These are phyloP conservation scores for Adineta ricciae DNA, from an alignment of 2,888 invertebrate species.

Conservation along the genomic window DNA sequence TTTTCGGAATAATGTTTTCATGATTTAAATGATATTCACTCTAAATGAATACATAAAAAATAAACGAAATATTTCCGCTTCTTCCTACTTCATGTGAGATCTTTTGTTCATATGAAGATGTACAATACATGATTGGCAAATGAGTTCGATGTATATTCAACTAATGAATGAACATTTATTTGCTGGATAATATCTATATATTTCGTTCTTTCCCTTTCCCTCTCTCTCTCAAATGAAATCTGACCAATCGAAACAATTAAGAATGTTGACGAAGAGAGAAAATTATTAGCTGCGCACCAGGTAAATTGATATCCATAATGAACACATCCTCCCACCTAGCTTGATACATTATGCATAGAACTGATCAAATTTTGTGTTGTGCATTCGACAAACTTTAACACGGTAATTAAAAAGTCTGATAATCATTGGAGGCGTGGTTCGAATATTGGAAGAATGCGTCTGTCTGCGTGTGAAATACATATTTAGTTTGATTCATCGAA, in stretches of 20 bases:
- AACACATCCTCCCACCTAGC: neutral
- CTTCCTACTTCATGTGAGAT: neutral
- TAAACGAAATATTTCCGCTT: too few species aligned
- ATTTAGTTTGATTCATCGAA: neutral
- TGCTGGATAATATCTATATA: neutral
- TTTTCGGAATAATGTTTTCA: neutral
- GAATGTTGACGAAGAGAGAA: constrained; percentile 9
- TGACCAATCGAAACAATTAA: neutral
- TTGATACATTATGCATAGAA: neutral
- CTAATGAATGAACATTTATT: neutral
- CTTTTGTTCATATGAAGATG: neutral
- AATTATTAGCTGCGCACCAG: constrained; percentile 13
- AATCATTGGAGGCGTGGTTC: neutral
- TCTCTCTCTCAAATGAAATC: neutral
- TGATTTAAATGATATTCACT: neutral
- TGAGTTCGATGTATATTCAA: neutral
- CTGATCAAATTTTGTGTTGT: neutral
- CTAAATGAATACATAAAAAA: neutral
- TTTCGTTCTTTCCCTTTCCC: neutral
- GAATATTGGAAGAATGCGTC: neutral
- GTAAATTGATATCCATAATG: constrained; percentile 7
- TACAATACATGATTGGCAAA: neutral
- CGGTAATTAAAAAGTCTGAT: constrained; percentile 4
- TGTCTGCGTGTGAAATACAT: neutral
- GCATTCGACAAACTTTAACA: neutral